phyloP scores from a whole-genome alignment of 2,888 invertebrate genomes.

The Ctenicera cuprea region DNA sequence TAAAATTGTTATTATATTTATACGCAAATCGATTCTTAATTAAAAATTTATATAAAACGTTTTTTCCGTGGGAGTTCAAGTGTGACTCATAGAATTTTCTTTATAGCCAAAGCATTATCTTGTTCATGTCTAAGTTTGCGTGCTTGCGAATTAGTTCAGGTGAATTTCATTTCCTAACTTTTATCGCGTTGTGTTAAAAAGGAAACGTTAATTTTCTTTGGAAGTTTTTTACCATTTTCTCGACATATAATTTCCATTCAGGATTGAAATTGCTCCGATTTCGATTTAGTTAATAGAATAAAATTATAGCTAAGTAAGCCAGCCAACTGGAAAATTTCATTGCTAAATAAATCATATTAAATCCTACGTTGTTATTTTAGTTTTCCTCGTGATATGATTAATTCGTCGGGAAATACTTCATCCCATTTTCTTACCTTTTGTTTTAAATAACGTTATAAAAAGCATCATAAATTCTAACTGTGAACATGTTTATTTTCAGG shows the following conservation, averaged over 20 bases:
- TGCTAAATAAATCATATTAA: background rate
- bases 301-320: background rate
- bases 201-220: slow-evolving; percentile 19
- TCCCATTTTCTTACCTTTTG: background rate
- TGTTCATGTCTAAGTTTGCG: slow-evolving; percentile 29
- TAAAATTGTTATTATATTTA: background rate
- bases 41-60: background rate
- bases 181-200: slow-evolving; percentile 24
- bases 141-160: slow-evolving; percentile 30
- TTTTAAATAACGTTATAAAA: slow-evolving; percentile 14
- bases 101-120: slow-evolving; percentile 20
- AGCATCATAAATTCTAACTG: background rate
- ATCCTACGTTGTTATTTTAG: no score
- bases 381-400: no score
- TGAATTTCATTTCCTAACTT: slow-evolving; percentile 34
- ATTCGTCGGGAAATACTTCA: no score
- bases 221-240: background rate
- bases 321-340: background rate
- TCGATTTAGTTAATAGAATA: background rate
- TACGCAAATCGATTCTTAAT: background rate
- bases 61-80: background rate
- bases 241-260: background rate
- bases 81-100: slow-evolving; percentile 25
- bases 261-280: background rate
- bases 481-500: slow-evolving; percentile 68